These are phyloP conservation scores for Caenorhabditis latens DNA, from an alignment of 1,140 invertebrate species.

Conservation along the genomic window DNA sequence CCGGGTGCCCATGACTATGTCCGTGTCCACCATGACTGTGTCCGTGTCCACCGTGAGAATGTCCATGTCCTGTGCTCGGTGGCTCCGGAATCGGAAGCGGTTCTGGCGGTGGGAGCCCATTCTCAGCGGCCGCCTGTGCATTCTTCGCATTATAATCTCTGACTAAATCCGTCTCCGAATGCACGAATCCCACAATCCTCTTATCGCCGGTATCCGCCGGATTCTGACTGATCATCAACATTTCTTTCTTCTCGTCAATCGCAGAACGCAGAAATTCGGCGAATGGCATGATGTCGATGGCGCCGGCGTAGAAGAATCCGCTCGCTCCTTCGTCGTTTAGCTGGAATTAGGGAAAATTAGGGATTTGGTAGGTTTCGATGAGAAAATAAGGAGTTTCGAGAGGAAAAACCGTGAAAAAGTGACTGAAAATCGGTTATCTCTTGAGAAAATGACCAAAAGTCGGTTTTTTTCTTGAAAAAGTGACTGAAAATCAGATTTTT, in stretches of 20 bases:
- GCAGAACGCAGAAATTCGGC: constrained; percentile 52
- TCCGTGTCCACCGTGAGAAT: constrained; percentile 52
- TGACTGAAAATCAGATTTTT: too few species aligned
- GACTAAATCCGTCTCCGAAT: constrained; percentile 51
- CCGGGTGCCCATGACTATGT: constrained; percentile 38
- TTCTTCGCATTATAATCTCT: constrained; percentile 60
- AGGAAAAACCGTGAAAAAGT: not conserved
- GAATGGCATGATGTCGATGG: constrained; percentile 51
- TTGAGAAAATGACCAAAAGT: not conserved
- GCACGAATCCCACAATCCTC: constrained; percentile 33
- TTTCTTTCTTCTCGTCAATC: constrained; percentile 56
- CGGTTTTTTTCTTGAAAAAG: too few species aligned
- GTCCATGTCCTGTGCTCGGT: constrained; percentile 21
- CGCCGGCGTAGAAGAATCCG: constrained; percentile 55
- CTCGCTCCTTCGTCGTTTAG: constrained; percentile 11
- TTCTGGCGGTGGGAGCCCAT: constrained; percentile 48
- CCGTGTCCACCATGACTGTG: constrained; percentile 49
- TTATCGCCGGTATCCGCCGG: constrained; percentile 43
- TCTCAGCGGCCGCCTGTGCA: constrained; percentile 22
- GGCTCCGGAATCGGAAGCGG: constrained; percentile 52
- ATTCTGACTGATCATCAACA: constrained; percentile 39
- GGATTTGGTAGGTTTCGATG: not conserved
- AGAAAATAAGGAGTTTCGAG: not conserved
- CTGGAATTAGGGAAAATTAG: constrained; percentile 17
- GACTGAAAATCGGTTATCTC: not conserved